phyloP scores from a whole-genome alignment of 2,888 invertebrate species.

The Horisme vitalbata region DNA sequence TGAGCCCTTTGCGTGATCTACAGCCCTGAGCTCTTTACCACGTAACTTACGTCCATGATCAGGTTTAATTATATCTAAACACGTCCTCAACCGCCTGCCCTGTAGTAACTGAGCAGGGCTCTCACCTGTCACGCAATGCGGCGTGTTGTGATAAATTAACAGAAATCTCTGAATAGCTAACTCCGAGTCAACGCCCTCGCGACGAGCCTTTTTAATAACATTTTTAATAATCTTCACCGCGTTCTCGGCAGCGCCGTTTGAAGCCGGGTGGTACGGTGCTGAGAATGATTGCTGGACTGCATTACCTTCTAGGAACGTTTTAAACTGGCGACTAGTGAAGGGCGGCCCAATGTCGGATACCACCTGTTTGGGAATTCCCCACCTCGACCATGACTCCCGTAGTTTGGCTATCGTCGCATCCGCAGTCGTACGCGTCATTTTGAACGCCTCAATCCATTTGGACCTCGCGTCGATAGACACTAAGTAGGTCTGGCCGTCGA shows the following conservation, averaged over 20 bases:
- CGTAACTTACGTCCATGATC: no score
- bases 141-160: constrained; percentile 22
- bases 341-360: no score
- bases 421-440: not conserved
- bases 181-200: constrained; percentile 7
- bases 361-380: constrained; percentile 2
- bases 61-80: no score
- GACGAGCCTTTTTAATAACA: constrained; percentile 27
- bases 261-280: constrained; percentile 31
- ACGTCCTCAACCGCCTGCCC: no score
- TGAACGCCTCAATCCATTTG: constrained; percentile 6
- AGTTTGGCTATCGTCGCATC: not conserved
- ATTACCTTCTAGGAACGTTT: constrained; percentile 15
- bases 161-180: constrained; percentile 20
- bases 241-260: constrained; percentile 32
- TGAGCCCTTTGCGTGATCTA: no score
- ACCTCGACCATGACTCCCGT: not conserved
- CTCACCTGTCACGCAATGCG: constrained; percentile 17
- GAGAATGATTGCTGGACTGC: constrained; percentile 29
- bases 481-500: not conserved
- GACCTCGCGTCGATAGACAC: constrained; percentile 1
- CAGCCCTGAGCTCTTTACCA: no score
- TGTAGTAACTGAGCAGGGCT: no score
- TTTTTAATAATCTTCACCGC: constrained; percentile 23
- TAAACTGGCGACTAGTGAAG: constrained; percentile 21